Percentiles rank a stretch among this genome's conserved stretches.
phyloP scores from a whole-genome alignment of 2,888 invertebrate species.

The Orthosia incerta region DNA sequence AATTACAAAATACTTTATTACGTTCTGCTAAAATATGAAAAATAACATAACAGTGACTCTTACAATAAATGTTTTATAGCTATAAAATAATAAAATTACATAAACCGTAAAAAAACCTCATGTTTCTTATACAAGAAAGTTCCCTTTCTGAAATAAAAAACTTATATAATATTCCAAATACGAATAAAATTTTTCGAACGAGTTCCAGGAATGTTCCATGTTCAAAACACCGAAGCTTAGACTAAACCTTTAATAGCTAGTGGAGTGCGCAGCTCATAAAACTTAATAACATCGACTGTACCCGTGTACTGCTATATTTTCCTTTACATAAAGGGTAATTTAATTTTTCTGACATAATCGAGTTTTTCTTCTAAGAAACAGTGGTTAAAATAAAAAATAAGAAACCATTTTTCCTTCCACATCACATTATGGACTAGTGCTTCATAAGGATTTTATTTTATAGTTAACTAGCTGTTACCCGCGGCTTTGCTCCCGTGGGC shows the following conservation, averaged over 20 bases:
- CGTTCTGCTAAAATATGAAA: too few relatives aligned
- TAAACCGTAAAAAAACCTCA: background rate
- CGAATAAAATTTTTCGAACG: background rate
- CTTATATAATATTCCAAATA: background rate
- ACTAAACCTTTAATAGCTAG: conserved; percentile 40
- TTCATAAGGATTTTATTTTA: conserved; percentile 44
- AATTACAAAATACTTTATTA: background rate
- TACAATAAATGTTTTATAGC: too few relatives aligned
- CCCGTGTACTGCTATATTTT: conserved; percentile 36
- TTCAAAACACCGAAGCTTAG: conserved; percentile 21
- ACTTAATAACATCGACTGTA: conserved; percentile 57
- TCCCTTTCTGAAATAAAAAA: background rate
- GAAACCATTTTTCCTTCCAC: conserved; percentile 37
- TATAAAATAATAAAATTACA: too few relatives aligned
- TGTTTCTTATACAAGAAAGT: background rate
- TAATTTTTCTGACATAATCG: conserved; percentile 63
- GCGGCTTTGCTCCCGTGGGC: too few relatives aligned
- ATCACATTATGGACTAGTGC: conserved; percentile 44
- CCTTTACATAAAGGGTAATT: conserved; percentile 61
- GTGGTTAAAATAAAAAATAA: conserved; percentile 54
- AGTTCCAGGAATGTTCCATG: conserved; percentile 1
- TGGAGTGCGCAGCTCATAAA: conserved; percentile 48
- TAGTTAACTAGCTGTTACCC: too few relatives aligned
- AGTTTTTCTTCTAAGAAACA: conserved; percentile 47
- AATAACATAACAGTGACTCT: too few relatives aligned